Percentiles rank a stretch among this genome's conserved stretches.
phyloP scores from a whole-genome alignment of 1,140 invertebrate species.

The Trigoniulus corallinus region DNA sequence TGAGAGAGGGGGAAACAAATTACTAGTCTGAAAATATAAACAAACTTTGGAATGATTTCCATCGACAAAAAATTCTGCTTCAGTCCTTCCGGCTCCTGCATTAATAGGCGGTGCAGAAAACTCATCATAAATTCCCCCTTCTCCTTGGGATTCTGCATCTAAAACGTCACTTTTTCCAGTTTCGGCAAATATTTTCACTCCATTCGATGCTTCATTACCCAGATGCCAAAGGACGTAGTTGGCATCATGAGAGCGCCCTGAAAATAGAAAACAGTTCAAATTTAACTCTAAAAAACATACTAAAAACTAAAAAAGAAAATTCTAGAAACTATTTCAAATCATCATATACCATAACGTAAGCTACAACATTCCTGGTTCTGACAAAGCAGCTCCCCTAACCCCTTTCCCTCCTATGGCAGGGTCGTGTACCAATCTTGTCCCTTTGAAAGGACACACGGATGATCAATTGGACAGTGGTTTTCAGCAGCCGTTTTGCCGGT shows the following conservation, averaged over 20 bases:
- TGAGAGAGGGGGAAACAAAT: too few relatives aligned
- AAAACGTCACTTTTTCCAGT: conserved; percentile 51
- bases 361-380: too few relatives aligned
- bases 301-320: too few relatives aligned
- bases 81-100: conserved; percentile 55
- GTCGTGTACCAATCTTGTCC: too few relatives aligned
- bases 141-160: conserved; percentile 36
- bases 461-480: too few relatives aligned
- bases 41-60: conserved; percentile 66
- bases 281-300: not conserved
- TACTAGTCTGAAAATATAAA: too few relatives aligned
- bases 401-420: too few relatives aligned
- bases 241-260: conserved; percentile 70
- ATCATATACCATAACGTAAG: too few relatives aligned
- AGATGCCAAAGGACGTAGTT: conserved; percentile 61
- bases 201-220: conserved; percentile 48
- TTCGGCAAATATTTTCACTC: conserved; percentile 66
- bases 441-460: too few relatives aligned
- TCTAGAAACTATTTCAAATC: too few relatives aligned
- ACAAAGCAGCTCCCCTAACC: too few relatives aligned
- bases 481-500: too few relatives aligned
- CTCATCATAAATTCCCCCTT: conserved; percentile 50
- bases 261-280: conserved; percentile 18
- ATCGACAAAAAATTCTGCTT: conserved; percentile 73
- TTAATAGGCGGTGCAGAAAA: conserved; percentile 60